phyloP scores from a whole-genome alignment of 2,797 vertebrate species.

The Enteromius argenteus region DNA sequence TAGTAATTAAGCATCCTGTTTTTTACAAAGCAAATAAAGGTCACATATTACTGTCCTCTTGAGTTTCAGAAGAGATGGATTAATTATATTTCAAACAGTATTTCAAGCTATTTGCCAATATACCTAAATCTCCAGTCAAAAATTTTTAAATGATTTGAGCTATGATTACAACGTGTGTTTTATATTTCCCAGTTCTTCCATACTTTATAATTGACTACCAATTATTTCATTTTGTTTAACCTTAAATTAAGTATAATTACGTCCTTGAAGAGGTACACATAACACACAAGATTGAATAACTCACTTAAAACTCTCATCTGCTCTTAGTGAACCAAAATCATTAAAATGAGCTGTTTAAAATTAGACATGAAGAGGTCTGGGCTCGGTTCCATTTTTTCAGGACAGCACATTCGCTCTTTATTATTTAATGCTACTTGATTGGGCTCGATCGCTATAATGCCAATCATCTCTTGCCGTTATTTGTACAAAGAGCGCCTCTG shows the following conservation, averaged over 20 bases:
- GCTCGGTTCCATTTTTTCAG: conserved; percentile 17
- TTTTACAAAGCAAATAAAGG: background rate
- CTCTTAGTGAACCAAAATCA: background rate
- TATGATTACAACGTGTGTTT: background rate
- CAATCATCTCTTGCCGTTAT: conserved; percentile 13
- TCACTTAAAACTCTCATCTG: background rate
- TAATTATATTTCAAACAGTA: background rate
- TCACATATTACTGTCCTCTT: background rate
- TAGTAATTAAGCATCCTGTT: background rate
- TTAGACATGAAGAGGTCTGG: conserved; percentile 8
- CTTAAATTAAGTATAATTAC: background rate
- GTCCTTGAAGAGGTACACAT: background rate
- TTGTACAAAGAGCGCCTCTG: background rate
- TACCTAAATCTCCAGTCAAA: background rate
- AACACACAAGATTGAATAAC: background rate
- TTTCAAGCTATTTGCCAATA: background rate
- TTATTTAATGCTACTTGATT: conserved; percentile 33
- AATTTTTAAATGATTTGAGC: background rate
- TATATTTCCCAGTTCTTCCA: background rate
- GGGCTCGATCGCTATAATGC: conserved; percentile 5
- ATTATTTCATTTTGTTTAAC: background rate
- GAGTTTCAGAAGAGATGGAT: background rate
- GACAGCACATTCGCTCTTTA: conserved; percentile 37
- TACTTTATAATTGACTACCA: background rate
- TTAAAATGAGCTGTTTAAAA: conserved; percentile 8